Conservation (phyloP, 2,113 vertebrate genomes). For the Nycticryphes semicollaris region DNA sequence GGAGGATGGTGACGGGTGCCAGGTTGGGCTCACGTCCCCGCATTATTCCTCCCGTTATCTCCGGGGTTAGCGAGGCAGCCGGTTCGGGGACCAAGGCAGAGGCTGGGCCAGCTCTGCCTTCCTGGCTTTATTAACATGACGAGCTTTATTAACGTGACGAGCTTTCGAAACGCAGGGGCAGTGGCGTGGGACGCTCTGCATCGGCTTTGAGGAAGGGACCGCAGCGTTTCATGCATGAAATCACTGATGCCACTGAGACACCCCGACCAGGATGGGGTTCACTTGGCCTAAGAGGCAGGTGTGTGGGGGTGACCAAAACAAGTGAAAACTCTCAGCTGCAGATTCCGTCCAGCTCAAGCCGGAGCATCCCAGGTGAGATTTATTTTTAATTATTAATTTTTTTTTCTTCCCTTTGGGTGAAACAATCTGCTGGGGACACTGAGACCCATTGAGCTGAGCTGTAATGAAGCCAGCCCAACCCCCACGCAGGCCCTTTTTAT, state of each 20-base stretch:
- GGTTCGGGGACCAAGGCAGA: neutral
- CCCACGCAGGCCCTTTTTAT: neutral
- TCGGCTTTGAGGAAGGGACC: neutral
- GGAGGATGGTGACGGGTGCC: too few species aligned
- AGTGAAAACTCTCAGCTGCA: neutral
- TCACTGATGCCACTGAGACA: neutral
- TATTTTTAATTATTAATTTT: too few species aligned
- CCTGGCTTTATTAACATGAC: fast-evolving
- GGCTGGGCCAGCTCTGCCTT: neutral
- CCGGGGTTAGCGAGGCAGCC: neutral
- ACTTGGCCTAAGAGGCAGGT: neutral
- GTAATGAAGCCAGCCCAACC: slow-evolving; percentile 1
- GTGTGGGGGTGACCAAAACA: neutral
- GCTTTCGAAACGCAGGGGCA: neutral
- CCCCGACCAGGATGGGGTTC: neutral
- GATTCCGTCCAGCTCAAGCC: neutral
- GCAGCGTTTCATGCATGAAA: fast-evolving
- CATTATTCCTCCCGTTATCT: neutral
- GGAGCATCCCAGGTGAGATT: neutral
- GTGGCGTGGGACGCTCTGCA: fast-evolving
- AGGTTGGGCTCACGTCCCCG: neutral
- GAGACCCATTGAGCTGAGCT: neutral
- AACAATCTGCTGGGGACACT: neutral
- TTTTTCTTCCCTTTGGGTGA: neutral
- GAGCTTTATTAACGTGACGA: fast-evolving